These are phyloP conservation scores for Helicorthomorpha holstii DNA, from an alignment of 1,140 invertebrate genomes.

Conservation along the genomic window DNA sequence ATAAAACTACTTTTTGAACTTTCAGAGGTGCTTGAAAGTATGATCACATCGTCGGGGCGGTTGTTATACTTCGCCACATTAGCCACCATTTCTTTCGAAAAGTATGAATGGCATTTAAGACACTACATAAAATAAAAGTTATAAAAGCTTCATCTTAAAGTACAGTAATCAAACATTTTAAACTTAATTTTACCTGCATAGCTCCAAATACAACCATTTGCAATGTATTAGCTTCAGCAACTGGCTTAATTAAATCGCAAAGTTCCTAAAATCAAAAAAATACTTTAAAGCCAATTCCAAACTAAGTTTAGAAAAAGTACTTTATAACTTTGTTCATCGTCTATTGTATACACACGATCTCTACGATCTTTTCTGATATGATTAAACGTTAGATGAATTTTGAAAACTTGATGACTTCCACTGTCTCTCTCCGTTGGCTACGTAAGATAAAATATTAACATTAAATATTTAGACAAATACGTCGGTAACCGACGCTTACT, in stretches of 20 bases:
- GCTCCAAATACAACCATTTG: neutral
- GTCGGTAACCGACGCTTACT: neutral
- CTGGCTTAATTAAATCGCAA: neutral
- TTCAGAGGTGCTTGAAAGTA: neutral
- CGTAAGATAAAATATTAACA: neutral
- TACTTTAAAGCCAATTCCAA: neutral
- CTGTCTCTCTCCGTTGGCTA: neutral
- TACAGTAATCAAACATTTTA: too few species aligned
- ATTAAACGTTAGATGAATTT: neutral
- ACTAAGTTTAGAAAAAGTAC: neutral
- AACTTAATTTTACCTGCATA: neutral
- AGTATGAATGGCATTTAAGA: neutral
- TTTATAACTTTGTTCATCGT: neutral
- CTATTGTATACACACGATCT: neutral
- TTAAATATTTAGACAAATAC: neutral
- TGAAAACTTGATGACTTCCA: neutral
- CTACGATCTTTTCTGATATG: neutral
- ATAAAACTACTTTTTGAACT: neutral
- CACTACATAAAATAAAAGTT: neutral
- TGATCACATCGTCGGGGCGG: neutral
- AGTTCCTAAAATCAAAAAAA: neutral
- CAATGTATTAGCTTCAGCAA: neutral
- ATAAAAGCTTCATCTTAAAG: too few species aligned
- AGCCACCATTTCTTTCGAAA: too few species aligned
- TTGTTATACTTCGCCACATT: neutral